Evolutionary conservation across 2,797 vertebrate genomes (phyloP).

Genomic region (Hafferia zeledoni): DNA sequence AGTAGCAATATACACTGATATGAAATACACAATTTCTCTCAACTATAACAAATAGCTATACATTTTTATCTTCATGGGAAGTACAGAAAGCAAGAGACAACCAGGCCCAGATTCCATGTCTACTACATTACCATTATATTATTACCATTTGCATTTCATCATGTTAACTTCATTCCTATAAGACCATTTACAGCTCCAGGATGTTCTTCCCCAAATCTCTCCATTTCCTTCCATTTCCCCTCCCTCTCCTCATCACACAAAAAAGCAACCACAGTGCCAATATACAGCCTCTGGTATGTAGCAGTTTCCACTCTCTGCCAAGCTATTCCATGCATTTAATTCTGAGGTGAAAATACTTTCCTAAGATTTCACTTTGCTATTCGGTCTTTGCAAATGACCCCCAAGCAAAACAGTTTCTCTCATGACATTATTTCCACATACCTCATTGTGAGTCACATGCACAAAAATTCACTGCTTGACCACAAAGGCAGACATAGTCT

Average conservation of each 20-base stretch:
- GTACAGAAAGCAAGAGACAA: background rate
- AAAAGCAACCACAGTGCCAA: background rate
- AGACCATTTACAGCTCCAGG: background rate
- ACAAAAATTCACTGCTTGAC: constrained; percentile 19
- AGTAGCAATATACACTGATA: background rate
- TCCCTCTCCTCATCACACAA: background rate
- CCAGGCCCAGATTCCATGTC: background rate
- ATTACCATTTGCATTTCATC: background rate
- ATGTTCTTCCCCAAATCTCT: constrained; percentile 3
- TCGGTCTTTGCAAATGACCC: background rate
- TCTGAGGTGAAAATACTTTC: constrained; percentile 37
- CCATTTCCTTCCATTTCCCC: background rate
- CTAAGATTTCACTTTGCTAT: background rate
- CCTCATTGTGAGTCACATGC: background rate
- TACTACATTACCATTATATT: background rate
- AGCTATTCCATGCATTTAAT: constrained; percentile 18
- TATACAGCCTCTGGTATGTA: background rate
- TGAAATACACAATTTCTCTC: background rate
- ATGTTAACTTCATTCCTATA: background rate
- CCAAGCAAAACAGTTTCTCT: background rate
- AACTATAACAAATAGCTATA: background rate
- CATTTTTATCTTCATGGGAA: background rate
- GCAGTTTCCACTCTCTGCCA: background rate
- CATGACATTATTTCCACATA: constrained; percentile 33
- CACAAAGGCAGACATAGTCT: background rate